Percentiles rank a stretch among this genome's conserved stretches.
phyloP scores from a whole-genome alignment of 2,888 invertebrate species.

The Timema podura region DNA sequence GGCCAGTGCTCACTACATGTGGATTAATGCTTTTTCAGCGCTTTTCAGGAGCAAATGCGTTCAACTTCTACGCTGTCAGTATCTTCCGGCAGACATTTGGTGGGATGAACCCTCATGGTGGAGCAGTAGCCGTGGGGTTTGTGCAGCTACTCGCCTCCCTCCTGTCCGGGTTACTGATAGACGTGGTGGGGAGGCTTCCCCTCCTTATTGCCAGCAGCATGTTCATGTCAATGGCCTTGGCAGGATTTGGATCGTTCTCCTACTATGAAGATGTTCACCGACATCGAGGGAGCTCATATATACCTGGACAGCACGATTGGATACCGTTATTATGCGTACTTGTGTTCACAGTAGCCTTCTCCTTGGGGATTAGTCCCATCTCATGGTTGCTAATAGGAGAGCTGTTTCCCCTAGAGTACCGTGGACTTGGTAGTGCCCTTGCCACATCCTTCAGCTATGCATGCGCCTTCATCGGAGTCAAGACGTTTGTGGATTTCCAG shows the following conservation, averaged over 20 bases:
- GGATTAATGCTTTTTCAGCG: conserved; percentile 88
- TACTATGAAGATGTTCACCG: conserved; percentile 70
- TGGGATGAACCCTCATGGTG: conserved; percentile 75
- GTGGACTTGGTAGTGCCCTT: conserved; percentile 82
- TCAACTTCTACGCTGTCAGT: conserved; percentile 79
- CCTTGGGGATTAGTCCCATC: conserved; percentile 84
- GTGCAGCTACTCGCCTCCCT: conserved; percentile 83
- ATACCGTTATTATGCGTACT: conserved; percentile 78
- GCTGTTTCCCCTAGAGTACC: conserved; percentile 75
- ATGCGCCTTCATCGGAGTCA: conserved; percentile 81
- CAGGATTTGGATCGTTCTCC: conserved; percentile 78
- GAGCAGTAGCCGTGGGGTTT: conserved; percentile 79
- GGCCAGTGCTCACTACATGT: conserved; percentile 77
- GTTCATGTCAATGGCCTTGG: conserved; percentile 80
- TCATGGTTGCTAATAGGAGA: conserved; percentile 82
- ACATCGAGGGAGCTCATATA: conserved; percentile 34
- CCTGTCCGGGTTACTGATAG: conserved; percentile 75
- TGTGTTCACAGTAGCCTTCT: conserved; percentile 80
- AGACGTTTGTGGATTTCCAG: conserved; percentile 81
- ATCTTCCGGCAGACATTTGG: conserved; percentile 82
- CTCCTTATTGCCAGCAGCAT: conserved; percentile 78
- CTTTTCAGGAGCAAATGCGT: conserved; percentile 73
- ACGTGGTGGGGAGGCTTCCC: conserved; percentile 79
- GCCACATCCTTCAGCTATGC: conserved; percentile 83
- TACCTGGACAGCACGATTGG: conserved; percentile 66